Percentiles rank a stretch among this genome's conserved stretches.
These are phyloP conservation scores for Homalodisca vitripennis DNA, from an alignment of 1,140 invertebrate species.

Conservation along the genomic window DNA sequence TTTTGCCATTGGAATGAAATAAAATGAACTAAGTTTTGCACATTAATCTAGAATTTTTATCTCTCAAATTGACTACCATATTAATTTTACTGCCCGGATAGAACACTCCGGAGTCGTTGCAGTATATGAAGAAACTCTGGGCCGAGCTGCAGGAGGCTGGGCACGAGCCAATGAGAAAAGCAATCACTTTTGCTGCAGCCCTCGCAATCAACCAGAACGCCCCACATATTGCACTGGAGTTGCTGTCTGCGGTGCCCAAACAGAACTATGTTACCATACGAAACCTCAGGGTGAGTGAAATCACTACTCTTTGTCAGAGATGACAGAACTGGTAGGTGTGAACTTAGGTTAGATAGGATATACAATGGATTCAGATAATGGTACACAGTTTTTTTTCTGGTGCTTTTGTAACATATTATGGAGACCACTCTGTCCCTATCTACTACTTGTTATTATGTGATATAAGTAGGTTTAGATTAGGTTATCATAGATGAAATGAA, in stretches of 20 bases:
- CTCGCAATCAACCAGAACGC: conserved; percentile 67
- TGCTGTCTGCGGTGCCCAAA: conserved; percentile 52
- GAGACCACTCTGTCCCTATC: too few species aligned
- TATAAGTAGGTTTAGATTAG: too few species aligned
- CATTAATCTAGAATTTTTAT: too few species aligned
- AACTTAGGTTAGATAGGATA: neutral
- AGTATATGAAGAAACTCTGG: conserved; percentile 63
- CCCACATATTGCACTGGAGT: conserved; percentile 65
- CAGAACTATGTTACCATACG: conserved; percentile 64
- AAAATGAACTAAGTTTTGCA: too few species aligned
- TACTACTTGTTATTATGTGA: too few species aligned
- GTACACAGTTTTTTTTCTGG: neutral
- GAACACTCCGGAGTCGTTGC: conserved; percentile 68
- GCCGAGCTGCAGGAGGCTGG: conserved; percentile 55
- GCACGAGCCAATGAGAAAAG: conserved; percentile 57
- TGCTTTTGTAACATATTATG: neutral
- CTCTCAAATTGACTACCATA: neutral
- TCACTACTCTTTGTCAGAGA: too few species aligned
- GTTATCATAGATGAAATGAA: too few species aligned
- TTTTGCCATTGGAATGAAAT: too few species aligned
- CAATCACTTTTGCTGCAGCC: conserved; percentile 57
- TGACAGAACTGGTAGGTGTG: too few species aligned
- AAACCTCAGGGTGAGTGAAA: conserved; percentile 59
- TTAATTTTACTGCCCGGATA: conserved; percentile 49
- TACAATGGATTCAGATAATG: neutral